Base-by-base conservation (phyloP, 2,113 vertebrate genomes). In the Ramphastos sulfuratus region DNA sequence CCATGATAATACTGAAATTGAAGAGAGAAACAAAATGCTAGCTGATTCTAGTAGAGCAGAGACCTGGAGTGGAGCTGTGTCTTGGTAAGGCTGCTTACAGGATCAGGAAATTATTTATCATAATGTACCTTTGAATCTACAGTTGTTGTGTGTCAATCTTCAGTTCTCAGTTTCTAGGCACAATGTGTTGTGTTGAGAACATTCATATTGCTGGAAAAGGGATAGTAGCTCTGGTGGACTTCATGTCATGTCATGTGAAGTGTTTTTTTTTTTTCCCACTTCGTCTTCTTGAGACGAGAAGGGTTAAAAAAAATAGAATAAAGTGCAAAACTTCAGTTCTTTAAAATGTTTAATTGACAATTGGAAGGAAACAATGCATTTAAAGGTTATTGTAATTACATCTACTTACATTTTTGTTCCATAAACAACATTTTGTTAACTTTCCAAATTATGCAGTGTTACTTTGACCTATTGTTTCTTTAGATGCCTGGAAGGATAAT, bases 361-460 rank as follows among this genome's bases (percentile, higher is more conserved):
- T 23, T 20, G 1, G 95, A 95, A 75, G 76, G 73, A 97, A 95
- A 90, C 31, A 94, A 70, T 37, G 28, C 5, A 1, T 81, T 71
- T 96, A 94, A 93, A 97, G 28, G 52, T 94, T 95, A 94, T 92
- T 92, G 78, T 90, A 96, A 95, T 95, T 95, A 95, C 71, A 92
- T 81, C 89, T 95, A 92, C 90, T 96, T 95, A 76, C 44, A 82
- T 93, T 95, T 95, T 86, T 92, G 82, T 96, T 95, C 66, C 58
- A 94, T 86, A 95, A 97, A 87, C 33, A 92, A 94, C 61, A 90
- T 97, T 96, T 87, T 95, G 67, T 90, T 96, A 97, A 95, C 89
- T 96, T 97, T 94, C 88, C 64, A 93, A 96, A 97, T 97, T 95
- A 95, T 85, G 85, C 66, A 63, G 79, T 92, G 54, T 92, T 95